Conservation (phyloP, 2,888 invertebrate species). For the Caenorhabditis zanzibari region DNA sequence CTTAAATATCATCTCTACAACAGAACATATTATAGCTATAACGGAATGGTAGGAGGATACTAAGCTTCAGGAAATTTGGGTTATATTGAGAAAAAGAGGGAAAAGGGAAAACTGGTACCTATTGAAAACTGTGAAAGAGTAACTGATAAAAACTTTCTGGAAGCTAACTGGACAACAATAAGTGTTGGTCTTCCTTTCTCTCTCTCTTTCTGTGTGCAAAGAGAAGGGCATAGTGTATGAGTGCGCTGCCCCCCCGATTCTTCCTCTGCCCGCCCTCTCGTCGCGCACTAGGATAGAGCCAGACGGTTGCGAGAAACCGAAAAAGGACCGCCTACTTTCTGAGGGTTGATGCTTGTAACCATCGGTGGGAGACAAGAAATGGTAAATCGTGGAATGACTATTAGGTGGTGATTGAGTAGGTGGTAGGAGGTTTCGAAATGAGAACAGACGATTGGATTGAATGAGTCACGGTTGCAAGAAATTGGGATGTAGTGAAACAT, state of each 20-base stretch:
- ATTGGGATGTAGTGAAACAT: not conserved
- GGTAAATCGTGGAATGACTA: not conserved
- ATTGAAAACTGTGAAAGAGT: too few relatives aligned
- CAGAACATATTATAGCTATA: too few relatives aligned
- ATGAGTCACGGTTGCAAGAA: not conserved
- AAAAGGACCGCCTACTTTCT: slow-evolving; percentile 57
- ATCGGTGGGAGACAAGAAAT: slow-evolving; percentile 2
- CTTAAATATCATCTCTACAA: not conserved
- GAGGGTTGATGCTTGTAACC: slow-evolving; percentile 16
- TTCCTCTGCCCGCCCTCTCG: slow-evolving; percentile 58
- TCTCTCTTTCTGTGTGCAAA: slow-evolving; percentile 52
- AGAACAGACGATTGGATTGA: too few relatives aligned
- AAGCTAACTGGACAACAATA: slow-evolving; percentile 57
- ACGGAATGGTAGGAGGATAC: too few relatives aligned
- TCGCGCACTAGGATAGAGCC: slow-evolving; percentile 61
- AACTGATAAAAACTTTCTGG: slow-evolving; percentile 24
- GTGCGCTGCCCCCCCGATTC: slow-evolving; percentile 60
- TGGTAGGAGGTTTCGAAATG: not conserved
- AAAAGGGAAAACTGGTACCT: too few relatives aligned
- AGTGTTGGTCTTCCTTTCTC: slow-evolving; percentile 43
- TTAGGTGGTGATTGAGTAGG: not conserved
- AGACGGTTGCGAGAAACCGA: slow-evolving; percentile 62
- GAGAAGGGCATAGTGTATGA: slow-evolving; percentile 54
- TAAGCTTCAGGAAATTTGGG: too few relatives aligned
- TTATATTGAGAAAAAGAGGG: too few relatives aligned